phyloP scores from a whole-genome alignment of 2,888 invertebrate genomes.

The Drosophila nr. perissopoda region DNA sequence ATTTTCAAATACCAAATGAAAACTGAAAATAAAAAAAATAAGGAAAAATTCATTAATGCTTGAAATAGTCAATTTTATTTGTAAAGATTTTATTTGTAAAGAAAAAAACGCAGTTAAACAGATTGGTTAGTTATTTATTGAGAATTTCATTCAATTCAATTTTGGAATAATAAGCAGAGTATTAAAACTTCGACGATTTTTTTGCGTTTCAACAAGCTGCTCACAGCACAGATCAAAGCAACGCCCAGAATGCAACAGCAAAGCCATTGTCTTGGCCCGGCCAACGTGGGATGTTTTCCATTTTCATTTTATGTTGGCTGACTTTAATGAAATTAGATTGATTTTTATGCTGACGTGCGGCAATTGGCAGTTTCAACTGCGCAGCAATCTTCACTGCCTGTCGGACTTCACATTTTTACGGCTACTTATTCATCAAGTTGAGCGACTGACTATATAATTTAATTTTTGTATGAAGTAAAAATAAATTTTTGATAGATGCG shows the following conservation, averaged over 20 bases:
- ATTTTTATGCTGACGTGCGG: slow-evolving; percentile 72
- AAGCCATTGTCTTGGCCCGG: slow-evolving; percentile 36
- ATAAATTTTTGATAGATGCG: slow-evolving; percentile 77
- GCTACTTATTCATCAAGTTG: slow-evolving; percentile 78
- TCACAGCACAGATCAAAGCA: slow-evolving; percentile 26
- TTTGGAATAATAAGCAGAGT: not conserved
- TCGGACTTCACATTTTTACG: slow-evolving; percentile 65
- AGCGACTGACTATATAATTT: slow-evolving; percentile 77
- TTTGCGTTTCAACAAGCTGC: slow-evolving; percentile 44
- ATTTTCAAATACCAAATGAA: not conserved
- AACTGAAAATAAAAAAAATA: not conserved
- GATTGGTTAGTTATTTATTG: not conserved
- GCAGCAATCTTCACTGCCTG: not conserved
- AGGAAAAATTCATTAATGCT: too few species aligned
- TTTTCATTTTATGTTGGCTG: slow-evolving; percentile 63
- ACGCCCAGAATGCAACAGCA: slow-evolving; percentile 2
- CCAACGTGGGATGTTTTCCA: not conserved
- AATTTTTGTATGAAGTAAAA: slow-evolving; percentile 75
- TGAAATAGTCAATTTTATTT: not conserved
- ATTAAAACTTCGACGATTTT: not conserved
- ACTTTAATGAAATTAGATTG: slow-evolving; percentile 78
- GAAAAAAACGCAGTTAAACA: not conserved
- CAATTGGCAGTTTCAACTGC: slow-evolving; percentile 12
- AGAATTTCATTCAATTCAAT: not conserved
- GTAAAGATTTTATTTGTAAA: not conserved